Evolutionary conservation across 2,888 invertebrate genomes (phyloP).

Genomic region (Drosophila demipolita): DNA sequence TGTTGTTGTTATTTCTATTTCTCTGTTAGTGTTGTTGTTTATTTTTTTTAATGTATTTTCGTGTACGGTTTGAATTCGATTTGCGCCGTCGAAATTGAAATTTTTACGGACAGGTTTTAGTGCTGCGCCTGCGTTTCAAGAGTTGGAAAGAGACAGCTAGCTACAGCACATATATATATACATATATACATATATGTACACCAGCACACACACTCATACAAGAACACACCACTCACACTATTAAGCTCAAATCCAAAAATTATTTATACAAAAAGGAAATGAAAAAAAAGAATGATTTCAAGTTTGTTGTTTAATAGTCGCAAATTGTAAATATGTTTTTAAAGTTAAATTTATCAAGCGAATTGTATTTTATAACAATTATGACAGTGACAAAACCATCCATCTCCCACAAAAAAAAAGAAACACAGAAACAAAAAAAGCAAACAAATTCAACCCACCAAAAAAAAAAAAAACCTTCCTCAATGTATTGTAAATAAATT

Average conservation of each 20-base stretch:
- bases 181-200: not conserved
- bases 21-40: slow-evolving; percentile 42
- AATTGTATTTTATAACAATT: slow-evolving; percentile 34
- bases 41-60: slow-evolving; percentile 50
- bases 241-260: slow-evolving; percentile 78
- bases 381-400: slow-evolving; percentile 10
- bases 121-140: slow-evolving; percentile 30
- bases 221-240: slow-evolving; percentile 34
- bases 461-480: slow-evolving; percentile 21
- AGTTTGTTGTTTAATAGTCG: slow-evolving; percentile 42
- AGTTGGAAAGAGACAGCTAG: slow-evolving; percentile 57
- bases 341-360: slow-evolving; percentile 14
- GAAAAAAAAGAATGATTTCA: slow-evolving; percentile 20
- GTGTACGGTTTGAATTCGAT: slow-evolving; percentile 62
- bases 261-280: slow-evolving; percentile 52
- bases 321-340: slow-evolving; percentile 58
- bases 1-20: slow-evolving; percentile 43
- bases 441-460: slow-evolving; percentile 55
- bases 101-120: slow-evolving; percentile 60
- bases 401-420: not conserved
- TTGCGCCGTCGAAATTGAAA: slow-evolving; percentile 68
- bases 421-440: slow-evolving; percentile 11
- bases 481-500: slow-evolving; percentile 64
- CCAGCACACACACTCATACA: slow-evolving; percentile 24
- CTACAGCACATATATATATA: slow-evolving; percentile 39